Evolutionary conservation across 2,888 invertebrate species (phyloP).

Genomic region (Aleiodes alternator): DNA sequence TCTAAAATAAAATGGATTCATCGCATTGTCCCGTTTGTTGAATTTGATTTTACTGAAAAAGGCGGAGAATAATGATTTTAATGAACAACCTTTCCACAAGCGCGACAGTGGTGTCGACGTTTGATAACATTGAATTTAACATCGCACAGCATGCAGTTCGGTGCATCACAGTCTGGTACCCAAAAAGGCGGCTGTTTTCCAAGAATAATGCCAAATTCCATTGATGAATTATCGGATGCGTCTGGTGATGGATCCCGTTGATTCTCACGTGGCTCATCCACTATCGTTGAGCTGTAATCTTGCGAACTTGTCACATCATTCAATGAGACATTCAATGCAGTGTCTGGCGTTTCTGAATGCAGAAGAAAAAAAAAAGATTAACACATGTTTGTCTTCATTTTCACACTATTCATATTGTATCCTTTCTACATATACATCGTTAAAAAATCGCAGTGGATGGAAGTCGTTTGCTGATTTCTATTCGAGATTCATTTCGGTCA

Average conservation of each 20-base stretch:
- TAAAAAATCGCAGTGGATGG: background rate
- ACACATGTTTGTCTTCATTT: background rate
- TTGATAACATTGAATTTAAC: conserved; percentile 88
- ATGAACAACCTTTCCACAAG: conserved; percentile 84
- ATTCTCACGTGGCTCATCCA: conserved; percentile 53
- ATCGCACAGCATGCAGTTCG: conserved; percentile 89
- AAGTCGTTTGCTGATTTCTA: background rate
- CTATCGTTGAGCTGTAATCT: background rate
- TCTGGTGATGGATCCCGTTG: conserved; percentile 67
- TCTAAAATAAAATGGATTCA: too few relatives aligned
- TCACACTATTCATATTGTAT: background rate
- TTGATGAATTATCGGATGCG: conserved; percentile 68
- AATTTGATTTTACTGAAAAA: conserved; percentile 5
- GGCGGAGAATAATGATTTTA: background rate
- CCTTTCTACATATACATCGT: background rate
- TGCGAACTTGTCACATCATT: background rate
- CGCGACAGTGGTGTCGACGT: conserved; percentile 91
- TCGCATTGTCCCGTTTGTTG: too few relatives aligned
- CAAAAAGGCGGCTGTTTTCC: conserved; percentile 89
- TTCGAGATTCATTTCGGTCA: background rate
- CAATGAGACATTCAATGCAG: conserved; percentile 58
- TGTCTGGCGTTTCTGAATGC: conserved; percentile 59
- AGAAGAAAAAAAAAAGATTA: conserved; percentile 12
- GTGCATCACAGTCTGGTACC: conserved; percentile 90
- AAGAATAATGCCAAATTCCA: conserved; percentile 74